Base-by-base conservation (phyloP, 2,797 vertebrate species). In the Masticophis lateralis region DNA sequence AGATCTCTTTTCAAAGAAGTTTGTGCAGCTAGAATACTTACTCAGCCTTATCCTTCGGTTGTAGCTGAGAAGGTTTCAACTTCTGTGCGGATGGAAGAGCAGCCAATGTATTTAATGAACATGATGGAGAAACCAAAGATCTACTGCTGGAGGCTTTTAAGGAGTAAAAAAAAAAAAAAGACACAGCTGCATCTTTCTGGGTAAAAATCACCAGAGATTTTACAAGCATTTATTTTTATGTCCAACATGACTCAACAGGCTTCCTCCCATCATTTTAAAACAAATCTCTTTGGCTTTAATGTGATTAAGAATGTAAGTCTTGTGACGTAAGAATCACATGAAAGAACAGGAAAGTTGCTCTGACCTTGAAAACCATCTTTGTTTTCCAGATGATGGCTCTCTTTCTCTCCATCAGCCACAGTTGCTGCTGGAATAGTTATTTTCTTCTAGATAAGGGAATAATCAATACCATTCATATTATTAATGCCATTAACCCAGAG, bases 11-110 rank as follows among this genome's bases (percentile, higher is more conserved):
- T 6, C 20, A 37, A 22, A 91, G 18, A 22, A 18, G 55, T 63
- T 25, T 83, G 27, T 59, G 43, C 1, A 56, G 28, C 57, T 69
- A 88, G 32, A 59, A 37, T 22, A 94, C 97, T 97, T 94, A 97
- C 98, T 92, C 92, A n/a, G 95, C 47, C 47, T 94, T 93, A 53
- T 63, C 51, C 61, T 94, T 93, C 37, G 0, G 66, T 74, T 90
- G 55, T 57, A 14, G 90, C 93, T 91, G 37, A 51, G 86, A 94
- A 89, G 37, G 83, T 94, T 92, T 92, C 51, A 87, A 60, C 8
- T 86, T 91, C 92, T 94, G 96, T 4, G 86, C 47, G 37, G 83
- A 13, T 87, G 94, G 43, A 25, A 87, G 93, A 92, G 47, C 66
- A 93, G 91, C 89, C 55, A 87, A 63, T 5, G 51, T 56, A 43